Evolutionary conservation across 2,888 invertebrate genomes (phyloP), one percentile per base, ranked within the genome.

Genomic region (Eupithecia subfuscata): DNA sequence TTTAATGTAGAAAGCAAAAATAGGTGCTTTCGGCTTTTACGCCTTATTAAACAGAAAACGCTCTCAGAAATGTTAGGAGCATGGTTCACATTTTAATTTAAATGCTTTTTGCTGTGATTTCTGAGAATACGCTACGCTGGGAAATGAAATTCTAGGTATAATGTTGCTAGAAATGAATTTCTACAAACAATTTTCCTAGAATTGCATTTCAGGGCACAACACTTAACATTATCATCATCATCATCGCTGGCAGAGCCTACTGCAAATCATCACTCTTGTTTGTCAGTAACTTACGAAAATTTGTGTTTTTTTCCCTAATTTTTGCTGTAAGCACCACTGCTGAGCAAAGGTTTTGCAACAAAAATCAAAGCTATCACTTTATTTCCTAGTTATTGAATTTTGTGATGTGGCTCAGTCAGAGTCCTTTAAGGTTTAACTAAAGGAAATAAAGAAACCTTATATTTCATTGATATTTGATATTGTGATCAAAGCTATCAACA

Each of bases 41-140:
- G 79, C 76, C 78, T 76, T 76, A 80, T 77, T 78, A 74, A 77
- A 76, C 76, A 56, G 76, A 75, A 75, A 78, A 77, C 70, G 79
- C 70, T 73, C 52, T 74, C 70, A 48, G 73, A 75, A 77, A 70
- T 71, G 43, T 68, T 75, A 30, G 65, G 22, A 56, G 22, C 25
- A 22, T n/a, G 69, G 48, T 64, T 56, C 43, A 65, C 64, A 52
- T 70, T 70, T 69, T 56, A 30, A 75, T 71, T 34, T 37, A 69
- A 75, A 69, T 64, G 48, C 43, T 40, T 43, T 34, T n/a, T 43
- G 7, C 40, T 22, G 40, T 40, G 37, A 43, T 68, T 67, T 40
- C 40, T 37, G 67, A 67, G 64, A 67, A 67, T 67, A 40, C n/a
- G 37, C 11, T 40, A 40, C 67, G n/a, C 12, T 22, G 67, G 22